Evolutionary conservation across 1,140 invertebrate species (phyloP), one percentile per base, ranked within the genome.

Genomic region (Mycetomoellerius zeteki): DNA sequence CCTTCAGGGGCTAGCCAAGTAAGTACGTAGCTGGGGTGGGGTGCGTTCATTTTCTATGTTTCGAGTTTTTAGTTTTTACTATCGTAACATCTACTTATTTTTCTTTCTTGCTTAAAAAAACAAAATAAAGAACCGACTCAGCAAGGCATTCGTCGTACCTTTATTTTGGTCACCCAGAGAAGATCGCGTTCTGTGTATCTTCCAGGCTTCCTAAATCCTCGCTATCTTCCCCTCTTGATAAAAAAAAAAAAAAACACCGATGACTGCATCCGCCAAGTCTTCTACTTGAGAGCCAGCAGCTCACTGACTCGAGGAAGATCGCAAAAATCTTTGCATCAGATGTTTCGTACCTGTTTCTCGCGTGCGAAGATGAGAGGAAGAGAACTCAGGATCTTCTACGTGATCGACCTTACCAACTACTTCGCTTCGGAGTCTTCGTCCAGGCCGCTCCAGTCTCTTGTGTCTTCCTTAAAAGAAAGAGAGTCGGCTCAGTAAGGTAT

Each of bases 381-480:
- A 56, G 58, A 78, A 87, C 85, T 85, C 52, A 43, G 85, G 80
- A 73, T 84, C 80, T 60, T 75, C 80, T 84, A 86, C 43, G 77
- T 80, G 60, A 77, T 27, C 77, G 77, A 69, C 47, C 58, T 90
- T 76, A 77, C 88, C 78, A 65, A 76, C 88, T 87, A 78, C 87
- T 75, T 81, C 60, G 75, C 75, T 75, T 89, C 88, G 88, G 87
- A 73, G 82, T 88, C 75, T 73, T 78, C 89, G 69, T 71, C 78
- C 78, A 84, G 65, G 81, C 65, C 73, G 65, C 77, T 87, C 90
- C 89, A 91, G 86, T 91, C 89, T 91, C 87, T 91, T 75, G 90
- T 89, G 88, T 87, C 88, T 89, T 91, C 85, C 85, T 81, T 94
- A 94, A 89, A 91, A 92, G 92, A 93, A 92, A 90, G 92, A 92